Base-by-base conservation (phyloP, 2,113 vertebrate genomes). In the Riparia riparia region DNA sequence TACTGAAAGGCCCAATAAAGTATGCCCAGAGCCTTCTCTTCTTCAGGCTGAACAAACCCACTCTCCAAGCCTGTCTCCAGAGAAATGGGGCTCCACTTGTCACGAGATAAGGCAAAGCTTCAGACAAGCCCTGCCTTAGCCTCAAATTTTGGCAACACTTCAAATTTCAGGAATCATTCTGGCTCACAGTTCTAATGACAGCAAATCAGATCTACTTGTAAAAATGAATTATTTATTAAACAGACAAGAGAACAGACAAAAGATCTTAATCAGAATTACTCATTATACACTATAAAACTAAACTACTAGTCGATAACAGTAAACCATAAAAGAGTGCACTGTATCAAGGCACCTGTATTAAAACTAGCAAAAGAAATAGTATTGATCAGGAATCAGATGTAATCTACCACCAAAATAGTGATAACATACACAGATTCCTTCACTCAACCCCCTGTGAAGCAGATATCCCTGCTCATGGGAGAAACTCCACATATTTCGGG, bases 321-420 rank as follows among this genome's bases (percentile, higher is more conserved):
- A 51, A 51, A 31, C 32, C 15, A 41, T 29, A 61, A 15, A 82
- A 24, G 19, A 82, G 24, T 29, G 37, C 65, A 42, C 24, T 29
- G 19, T 42, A 82, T 69, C 44, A 58, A 58, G 25, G 25, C 51
- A 71, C 19, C 31, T 42, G 10, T 29, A 42, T 18, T 34, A 61
- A 82, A 71, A n/a, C 16, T 34, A 19, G 25, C 31, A 82, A 71
- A 70, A 70, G 9, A 61, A 51, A 82, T 19, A 71, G 45, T 51
- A 82, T 10, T 51, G 45, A 71, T 34, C 61, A 44, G 45, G 25
- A 61, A 10, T 61, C 19, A 61, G 42, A 60, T 19, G 37, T 34
- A 42, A 71, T 51, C 60, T 60, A 82, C 31, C 37, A 70, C 9
- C 0, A 0, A 50, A 60, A 60, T 42, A 44, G 47, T 3, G 0